Evolutionary conservation across 2,113 vertebrate genomes (phyloP), one percentile per base, ranked within the genome.

Genomic region (Lota lota): DNA sequence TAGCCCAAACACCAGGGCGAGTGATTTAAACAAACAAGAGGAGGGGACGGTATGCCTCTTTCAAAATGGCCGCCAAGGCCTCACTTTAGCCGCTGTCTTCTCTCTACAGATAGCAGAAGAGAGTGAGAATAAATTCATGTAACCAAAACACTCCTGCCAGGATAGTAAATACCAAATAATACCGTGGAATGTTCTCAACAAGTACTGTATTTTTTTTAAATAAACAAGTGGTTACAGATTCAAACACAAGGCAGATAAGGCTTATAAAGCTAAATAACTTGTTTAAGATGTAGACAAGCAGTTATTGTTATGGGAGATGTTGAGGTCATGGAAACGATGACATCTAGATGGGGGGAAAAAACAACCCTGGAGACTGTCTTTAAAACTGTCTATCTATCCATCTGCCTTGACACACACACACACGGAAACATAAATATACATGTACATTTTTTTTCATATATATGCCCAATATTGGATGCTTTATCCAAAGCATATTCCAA

Each of bases 1-100:
- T 65, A 87, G 84, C 73, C 84, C 76, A 88, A 89, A 90, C 82
- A 88, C 63, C 50, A 78, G 63, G 63, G 68, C 66, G 73, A 67
- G 80, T 54, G 75, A 72, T 79, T 78, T 80, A 86, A 89, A 89
- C 85, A 89, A 59, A 74, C 61, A 47, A 77, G 20, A 58, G 21
- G 68, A 75, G 61, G 66, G 65, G 28, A 69, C 78, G 66, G 73
- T 75, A 82, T 7, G 28, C 28, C 28, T 33, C 28, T 33, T 12
- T 14, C 11, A 47, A 47, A 8, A 47, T 47, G 40, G 40, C 40
- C 10, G 40, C 40, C 40, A 14, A 47, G 40, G 40, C 40, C 40
- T 11, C 40, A 11, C 2, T 47, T 47, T 47, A 47, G 40, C 40
- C 10, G 40, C 40, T 47, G 40, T 47, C 40, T 47, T 47, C 40